phyloP scores from a whole-genome alignment of 2,113 vertebrate species.

The Brachyhypopomus occidentalis region DNA sequence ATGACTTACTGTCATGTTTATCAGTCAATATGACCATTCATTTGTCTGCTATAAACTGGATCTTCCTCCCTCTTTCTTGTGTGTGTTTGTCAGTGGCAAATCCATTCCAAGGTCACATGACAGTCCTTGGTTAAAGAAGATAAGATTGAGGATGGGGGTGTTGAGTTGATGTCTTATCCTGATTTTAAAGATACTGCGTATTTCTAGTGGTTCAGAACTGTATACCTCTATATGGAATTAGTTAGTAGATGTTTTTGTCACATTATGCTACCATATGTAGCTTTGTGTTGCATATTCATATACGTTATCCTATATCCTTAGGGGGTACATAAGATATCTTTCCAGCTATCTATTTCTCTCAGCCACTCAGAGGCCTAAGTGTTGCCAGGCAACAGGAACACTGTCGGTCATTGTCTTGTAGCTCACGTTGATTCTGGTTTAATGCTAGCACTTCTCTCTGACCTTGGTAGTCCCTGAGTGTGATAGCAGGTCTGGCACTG shows the following conservation, averaged over 20 bases:
- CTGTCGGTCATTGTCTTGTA: slow-evolving; percentile 42
- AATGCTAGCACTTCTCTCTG: slow-evolving; percentile 24
- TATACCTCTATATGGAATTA: neutral
- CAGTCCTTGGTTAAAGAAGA: neutral
- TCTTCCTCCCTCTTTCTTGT: slow-evolving; percentile 13
- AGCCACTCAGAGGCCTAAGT: slow-evolving; percentile 14
- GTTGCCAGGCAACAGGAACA: slow-evolving; percentile 53
- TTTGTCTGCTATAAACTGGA: neutral
- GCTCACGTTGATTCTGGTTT: slow-evolving; percentile 33
- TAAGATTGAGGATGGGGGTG: neutral
- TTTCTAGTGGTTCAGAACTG: neutral
- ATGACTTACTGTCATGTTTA: too few relatives aligned
- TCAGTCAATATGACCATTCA: too few relatives aligned
- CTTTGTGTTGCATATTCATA: neutral
- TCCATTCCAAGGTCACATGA: neutral
- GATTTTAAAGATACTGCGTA: neutral
- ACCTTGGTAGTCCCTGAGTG: slow-evolving; percentile 3
- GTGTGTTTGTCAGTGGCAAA: neutral
- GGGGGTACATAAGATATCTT: neutral
- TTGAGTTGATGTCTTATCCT: neutral
- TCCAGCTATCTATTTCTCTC: neutral
- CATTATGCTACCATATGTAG: neutral
- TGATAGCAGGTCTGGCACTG: slow-evolving; percentile 20
- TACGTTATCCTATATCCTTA: neutral
- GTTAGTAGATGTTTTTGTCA: neutral